Conservation (phyloP, 2,888 invertebrate genomes). For the Epinotia ramella region DNA sequence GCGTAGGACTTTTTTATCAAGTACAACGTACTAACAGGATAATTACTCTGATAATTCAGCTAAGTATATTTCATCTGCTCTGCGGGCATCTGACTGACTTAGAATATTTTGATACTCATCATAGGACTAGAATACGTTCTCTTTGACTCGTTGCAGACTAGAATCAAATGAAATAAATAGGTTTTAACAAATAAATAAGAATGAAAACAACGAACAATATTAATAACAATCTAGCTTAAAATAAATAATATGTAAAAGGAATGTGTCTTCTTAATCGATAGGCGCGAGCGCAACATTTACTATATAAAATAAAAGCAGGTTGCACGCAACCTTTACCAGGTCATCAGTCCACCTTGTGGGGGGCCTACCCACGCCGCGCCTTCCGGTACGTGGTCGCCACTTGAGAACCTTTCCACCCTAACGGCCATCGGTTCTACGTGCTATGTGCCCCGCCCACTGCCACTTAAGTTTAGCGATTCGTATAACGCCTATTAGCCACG, state of each 20-base stretch:
- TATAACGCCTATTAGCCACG: no score
- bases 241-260: conserved; percentile 41
- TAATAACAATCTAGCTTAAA: conserved; percentile 45
- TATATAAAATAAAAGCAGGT: conserved; percentile 52
- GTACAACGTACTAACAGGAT: conserved; percentile 28
- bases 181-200: conserved; percentile 44
- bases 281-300: conserved; percentile 17
- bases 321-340: no score
- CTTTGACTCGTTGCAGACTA: conserved; percentile 44
- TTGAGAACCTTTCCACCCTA: no score
- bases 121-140: conserved; percentile 39
- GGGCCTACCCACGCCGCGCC: no score
- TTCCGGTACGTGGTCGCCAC: no score
- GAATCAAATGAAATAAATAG: conserved; percentile 44
- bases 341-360: no score
- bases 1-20: conserved; percentile 14
- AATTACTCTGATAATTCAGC: conserved; percentile 42
- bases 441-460: no score
- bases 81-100: conserved; percentile 28
- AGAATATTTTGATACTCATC: conserved; percentile 48
- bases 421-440: no score
- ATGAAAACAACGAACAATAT: conserved; percentile 42
- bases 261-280: conserved; percentile 66
- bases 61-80: conserved; percentile 44
- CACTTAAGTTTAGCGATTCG: no score